Evolutionary conservation across 2,113 vertebrate species (phyloP).

Genomic region (Ctenodactylus gundi): DNA sequence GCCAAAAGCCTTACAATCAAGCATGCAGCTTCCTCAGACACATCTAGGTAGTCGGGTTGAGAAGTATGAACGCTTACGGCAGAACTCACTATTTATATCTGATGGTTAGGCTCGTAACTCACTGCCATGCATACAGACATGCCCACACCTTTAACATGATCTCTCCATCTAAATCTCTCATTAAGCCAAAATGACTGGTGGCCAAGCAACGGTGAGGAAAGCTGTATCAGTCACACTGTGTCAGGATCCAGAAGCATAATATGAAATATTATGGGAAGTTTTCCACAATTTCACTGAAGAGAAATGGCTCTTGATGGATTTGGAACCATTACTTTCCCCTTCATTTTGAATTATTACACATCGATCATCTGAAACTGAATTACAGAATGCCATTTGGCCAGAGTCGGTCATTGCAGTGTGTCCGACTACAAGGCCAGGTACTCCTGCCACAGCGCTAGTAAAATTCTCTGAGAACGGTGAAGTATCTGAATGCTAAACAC

Average conservation of each 20-base stretch:
- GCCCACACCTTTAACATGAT: background rate
- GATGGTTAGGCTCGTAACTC: background rate
- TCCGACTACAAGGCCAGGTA: background rate
- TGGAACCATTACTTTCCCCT: constrained; percentile 39
- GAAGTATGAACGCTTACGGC: background rate
- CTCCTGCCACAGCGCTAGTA: background rate
- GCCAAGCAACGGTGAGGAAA: constrained; percentile 8
- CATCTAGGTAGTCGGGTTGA: background rate
- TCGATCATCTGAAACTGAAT: constrained; percentile 48
- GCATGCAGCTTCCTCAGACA: background rate
- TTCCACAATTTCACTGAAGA: constrained; percentile 33
- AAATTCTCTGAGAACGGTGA: constrained; percentile 8
- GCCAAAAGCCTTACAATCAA: background rate
- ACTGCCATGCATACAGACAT: background rate
- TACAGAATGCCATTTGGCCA: background rate
- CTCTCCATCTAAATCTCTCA: background rate
- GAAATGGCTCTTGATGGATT: constrained; percentile 9
- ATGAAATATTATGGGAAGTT: background rate
- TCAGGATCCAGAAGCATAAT: background rate
- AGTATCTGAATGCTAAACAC: background rate
- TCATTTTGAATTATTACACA: constrained; percentile 31
- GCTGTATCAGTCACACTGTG: background rate
- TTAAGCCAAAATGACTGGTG: constrained; percentile 23
- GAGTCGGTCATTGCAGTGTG: background rate
- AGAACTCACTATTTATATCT: background rate